Base-by-base conservation (phyloP, 1,140 invertebrate species). In the Drosophila nigromelanica region DNA sequence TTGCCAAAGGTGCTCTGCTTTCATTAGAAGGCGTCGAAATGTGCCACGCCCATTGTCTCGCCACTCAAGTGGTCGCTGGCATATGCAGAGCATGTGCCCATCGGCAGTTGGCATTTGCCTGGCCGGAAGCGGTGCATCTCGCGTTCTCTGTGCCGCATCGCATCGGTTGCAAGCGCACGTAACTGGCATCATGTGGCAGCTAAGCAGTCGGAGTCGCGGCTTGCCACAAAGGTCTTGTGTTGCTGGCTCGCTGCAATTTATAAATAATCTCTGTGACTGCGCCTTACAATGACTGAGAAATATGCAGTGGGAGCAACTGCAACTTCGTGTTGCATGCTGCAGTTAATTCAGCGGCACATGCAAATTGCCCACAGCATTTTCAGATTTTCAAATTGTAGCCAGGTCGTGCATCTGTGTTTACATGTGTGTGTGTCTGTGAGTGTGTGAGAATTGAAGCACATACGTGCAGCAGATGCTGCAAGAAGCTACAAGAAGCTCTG, bases 11-110 rank as follows among this genome's bases (percentile, higher is more conserved):
- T 24, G 18, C 27, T 24, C 14, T 67, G 59, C 73, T 78, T 58
- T 60, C 61, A 47, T 39, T 66, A 48, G 55, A 59, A 76, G 76
- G 76, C 80, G 82, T 76, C 69, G 78, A 80, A 75, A 87, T 75
- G 66, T 76, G 78, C 75, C 64, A 68, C 58, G 51, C 64, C 59
- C 78, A 33, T 21, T 43, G 35, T 33, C 14, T 18, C 24, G 10
- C 6, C 43, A 59, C 68, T 80, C 68, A 77, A 78, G 81, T 86
- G 74, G 67, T 48, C 52, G 60, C 52, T 40, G 39, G n/a, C 51
- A 83, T 76, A 78, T 83, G 80, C 71, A 62, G 64, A 72, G 59
- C 80, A 85, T 83, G 43, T 83, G 80, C 40, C 43, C 66, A 68
- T 42, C 35, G 24, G 51, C 67, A 51, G 27, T 56, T 45, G 67